phyloP scores from a whole-genome alignment of 2,888 invertebrate genomes.

The Eupeodes luniger region DNA sequence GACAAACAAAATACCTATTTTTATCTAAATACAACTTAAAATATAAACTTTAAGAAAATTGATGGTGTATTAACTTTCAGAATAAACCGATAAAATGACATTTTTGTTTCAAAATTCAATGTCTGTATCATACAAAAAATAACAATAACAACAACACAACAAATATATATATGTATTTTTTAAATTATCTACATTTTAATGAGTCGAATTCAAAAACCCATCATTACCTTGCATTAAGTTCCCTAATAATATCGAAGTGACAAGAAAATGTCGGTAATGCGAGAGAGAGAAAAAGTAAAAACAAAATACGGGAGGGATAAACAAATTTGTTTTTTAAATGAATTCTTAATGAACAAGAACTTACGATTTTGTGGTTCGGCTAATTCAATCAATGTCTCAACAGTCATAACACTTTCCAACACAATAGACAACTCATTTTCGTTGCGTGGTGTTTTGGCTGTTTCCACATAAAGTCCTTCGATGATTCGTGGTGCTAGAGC shows the following conservation, averaged over 20 bases:
- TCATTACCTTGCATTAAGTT: constrained; percentile 87
- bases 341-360: constrained; percentile 80
- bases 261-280: constrained; percentile 75
- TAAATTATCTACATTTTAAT: constrained; percentile 55
- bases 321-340: constrained; percentile 56
- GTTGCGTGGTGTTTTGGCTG: constrained; percentile 86
- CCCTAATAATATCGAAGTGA: constrained; percentile 82
- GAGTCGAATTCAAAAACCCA: constrained; percentile 64
- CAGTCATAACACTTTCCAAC: constrained; percentile 89
- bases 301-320: constrained; percentile 58
- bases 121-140: not conserved
- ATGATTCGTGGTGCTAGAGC: constrained; percentile 91
- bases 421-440: constrained; percentile 90
- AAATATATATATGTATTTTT: constrained; percentile 18
- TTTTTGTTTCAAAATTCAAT: constrained; percentile 38
- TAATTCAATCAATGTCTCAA: constrained; percentile 90
- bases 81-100: not conserved
- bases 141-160: constrained; percentile 20
- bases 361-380: constrained; percentile 92
- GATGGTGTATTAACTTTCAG: not conserved
- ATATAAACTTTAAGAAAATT: not conserved
- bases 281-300: constrained; percentile 63
- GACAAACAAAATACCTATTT: too few relatives aligned
- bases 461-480: constrained; percentile 89
- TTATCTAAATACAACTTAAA: too few relatives aligned